A percentile compares a stretch with the other conserved stretches of the same genome.
Evolutionary conservation across 2,888 invertebrate species (phyloP).

Genomic region (Drosophila yooni): DNA sequence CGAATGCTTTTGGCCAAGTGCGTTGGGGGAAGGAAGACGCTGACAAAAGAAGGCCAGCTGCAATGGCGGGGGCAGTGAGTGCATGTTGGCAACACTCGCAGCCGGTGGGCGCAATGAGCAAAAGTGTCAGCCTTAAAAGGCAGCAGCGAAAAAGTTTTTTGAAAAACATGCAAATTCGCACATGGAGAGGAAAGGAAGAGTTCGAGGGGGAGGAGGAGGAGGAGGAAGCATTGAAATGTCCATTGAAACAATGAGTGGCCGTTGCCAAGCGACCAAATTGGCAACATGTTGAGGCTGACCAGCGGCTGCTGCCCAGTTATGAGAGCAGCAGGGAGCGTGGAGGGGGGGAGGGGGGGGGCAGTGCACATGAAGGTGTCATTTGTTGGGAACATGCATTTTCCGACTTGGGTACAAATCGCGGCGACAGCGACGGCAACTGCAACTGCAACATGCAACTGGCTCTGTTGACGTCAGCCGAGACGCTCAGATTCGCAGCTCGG

Average conservation of each 20-base stretch:
- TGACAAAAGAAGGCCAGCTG: conserved; percentile 37
- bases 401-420: conserved; percentile 81
- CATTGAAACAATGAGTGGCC: conserved; percentile 68
- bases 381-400: conserved; percentile 80
- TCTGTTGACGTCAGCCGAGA: conserved; percentile 30
- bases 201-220: background rate
- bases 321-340: conserved; percentile 27
- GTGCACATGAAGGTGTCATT: conserved; percentile 82
- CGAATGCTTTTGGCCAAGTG: conserved; percentile 61
- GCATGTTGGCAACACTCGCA: conserved; percentile 21
- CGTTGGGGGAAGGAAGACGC: conserved; percentile 47
- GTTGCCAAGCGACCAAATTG: conserved; percentile 63
- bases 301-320: conserved; percentile 60
- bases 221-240: conserved; percentile 76
- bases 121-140: conserved; percentile 78
- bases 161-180: conserved; percentile 73
- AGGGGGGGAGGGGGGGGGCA: conserved; percentile 16
- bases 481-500: conserved; percentile 23
- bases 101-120: conserved; percentile 63
- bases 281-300: conserved; percentile 61
- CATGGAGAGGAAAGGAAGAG: conserved; percentile 28
- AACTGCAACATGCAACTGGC: conserved; percentile 53
- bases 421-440: conserved; percentile 60
- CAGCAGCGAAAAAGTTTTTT: conserved; percentile 60
- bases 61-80: conserved; percentile 19